Evolutionary conservation across 2,888 invertebrate genomes (phyloP).

Genomic region (Machimus rusticus): DNA sequence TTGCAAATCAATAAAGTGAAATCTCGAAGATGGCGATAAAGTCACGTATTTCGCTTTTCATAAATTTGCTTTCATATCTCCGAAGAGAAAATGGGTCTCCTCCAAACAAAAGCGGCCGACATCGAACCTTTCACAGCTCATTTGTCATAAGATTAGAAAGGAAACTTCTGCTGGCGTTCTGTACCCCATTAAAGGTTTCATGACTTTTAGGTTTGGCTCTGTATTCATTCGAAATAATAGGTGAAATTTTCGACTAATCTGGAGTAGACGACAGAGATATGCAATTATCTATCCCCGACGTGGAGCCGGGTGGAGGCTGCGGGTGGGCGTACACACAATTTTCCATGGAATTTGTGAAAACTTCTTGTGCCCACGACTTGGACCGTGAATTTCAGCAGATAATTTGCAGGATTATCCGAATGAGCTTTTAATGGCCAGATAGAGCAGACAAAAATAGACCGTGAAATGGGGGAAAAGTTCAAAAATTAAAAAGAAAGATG

Average conservation of each 20-base stretch:
- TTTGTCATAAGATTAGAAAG: constrained; percentile 16
- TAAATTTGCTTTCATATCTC: constrained; percentile 5
- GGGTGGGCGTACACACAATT: not conserved
- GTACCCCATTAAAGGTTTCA: not conserved
- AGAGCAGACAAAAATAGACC: not conserved
- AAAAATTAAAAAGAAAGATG: constrained; percentile 1
- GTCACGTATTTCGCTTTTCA: constrained; percentile 25
- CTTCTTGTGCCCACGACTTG: constrained; percentile 1
- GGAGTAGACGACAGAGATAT: not conserved
- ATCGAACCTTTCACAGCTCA: constrained; percentile 13
- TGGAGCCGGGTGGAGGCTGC: not conserved
- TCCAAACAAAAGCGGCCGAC: constrained; percentile 3
- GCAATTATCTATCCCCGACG: not conserved
- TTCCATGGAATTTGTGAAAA: not conserved
- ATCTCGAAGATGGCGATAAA: not conserved
- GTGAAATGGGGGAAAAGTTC: not conserved
- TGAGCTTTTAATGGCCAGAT: constrained; percentile 30
- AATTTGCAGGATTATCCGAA: constrained; percentile 20
- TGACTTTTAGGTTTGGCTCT: constrained; percentile 4
- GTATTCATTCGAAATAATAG: constrained; percentile 1
- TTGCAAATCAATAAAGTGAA: constrained; percentile 12
- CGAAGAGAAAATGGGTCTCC: not conserved
- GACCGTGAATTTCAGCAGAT: not conserved
- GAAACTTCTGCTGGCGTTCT: not conserved
- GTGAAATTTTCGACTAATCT: not conserved